Conservation (phyloP, 2,888 invertebrate species). For the Pristionchus maxplancki region DNA sequence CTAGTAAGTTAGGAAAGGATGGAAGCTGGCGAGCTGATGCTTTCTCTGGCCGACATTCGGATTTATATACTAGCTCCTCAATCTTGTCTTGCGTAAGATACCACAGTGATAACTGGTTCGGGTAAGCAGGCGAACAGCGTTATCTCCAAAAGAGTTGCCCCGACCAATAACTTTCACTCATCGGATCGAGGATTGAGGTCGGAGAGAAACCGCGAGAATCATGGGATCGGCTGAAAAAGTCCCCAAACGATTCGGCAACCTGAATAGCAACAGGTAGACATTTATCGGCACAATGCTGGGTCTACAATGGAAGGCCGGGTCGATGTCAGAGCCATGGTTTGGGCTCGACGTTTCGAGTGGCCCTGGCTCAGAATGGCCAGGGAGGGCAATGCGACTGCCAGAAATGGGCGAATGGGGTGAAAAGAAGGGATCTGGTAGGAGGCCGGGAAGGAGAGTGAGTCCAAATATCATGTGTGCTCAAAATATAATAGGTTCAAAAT, state of each 20-base stretch:
- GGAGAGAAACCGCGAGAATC: neutral
- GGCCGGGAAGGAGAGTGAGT: neutral
- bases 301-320: too few relatives aligned
- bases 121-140: neutral
- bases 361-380: too few relatives aligned
- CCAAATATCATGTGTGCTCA: neutral
- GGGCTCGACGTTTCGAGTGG: too few relatives aligned
- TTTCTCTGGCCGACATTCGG: neutral
- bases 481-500: neutral
- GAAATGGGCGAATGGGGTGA: too few relatives aligned
- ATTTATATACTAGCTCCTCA: neutral
- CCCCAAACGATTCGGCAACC: too few relatives aligned
- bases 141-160: conserved; percentile 9
- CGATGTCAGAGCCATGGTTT: too few relatives aligned
- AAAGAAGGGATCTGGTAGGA: too few relatives aligned
- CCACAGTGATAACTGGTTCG: conserved; percentile 15
- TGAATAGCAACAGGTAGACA: too few relatives aligned
- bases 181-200: neutral
- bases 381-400: too few relatives aligned
- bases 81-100: conserved; percentile 38
- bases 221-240: too few relatives aligned
- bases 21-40: neutral
- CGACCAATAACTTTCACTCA: conserved; percentile 23
- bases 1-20: neutral
- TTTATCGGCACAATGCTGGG: too few relatives aligned